Conservation (phyloP, 2,797 vertebrate genomes). For the Micromesistius poutassou region DNA sequence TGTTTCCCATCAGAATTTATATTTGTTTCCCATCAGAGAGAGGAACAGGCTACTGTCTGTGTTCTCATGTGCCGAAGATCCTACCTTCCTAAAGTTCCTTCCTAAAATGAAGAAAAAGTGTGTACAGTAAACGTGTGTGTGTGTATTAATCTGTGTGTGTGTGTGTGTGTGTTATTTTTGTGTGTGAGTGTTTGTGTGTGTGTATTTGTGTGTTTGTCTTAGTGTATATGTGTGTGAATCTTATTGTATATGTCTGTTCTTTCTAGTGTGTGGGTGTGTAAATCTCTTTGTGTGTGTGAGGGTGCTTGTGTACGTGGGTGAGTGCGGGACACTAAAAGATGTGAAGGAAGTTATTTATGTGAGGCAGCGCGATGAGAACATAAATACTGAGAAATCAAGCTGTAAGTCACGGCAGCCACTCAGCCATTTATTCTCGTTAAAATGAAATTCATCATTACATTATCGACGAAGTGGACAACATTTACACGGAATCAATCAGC, state of each 20-base stretch:
- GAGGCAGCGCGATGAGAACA: not conserved
- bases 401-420: not conserved
- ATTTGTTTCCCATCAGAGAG: too few relatives aligned
- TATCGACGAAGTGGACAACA: constrained; percentile 19
- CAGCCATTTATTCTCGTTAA: constrained; percentile 10
- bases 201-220: not conserved
- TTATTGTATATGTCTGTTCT: not conserved
- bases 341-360: not conserved
- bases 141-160: not conserved
- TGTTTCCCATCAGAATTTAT: too few relatives aligned
- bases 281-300: not conserved
- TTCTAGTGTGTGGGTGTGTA: not conserved
- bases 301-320: not conserved
- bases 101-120: too few relatives aligned
- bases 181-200: not conserved
- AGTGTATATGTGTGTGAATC: not conserved
- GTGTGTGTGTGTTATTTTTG: not conserved
- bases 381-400: not conserved
- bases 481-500: constrained; percentile 21
- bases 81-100: too few relatives aligned
- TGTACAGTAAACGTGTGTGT: not conserved
- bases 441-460: constrained; percentile 19
- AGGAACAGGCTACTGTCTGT: too few relatives aligned
- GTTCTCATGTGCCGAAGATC: too few relatives aligned
- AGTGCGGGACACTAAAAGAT: not conserved